Conservation (phyloP, 2,888 invertebrate species). For the Brenthis daphne region DNA sequence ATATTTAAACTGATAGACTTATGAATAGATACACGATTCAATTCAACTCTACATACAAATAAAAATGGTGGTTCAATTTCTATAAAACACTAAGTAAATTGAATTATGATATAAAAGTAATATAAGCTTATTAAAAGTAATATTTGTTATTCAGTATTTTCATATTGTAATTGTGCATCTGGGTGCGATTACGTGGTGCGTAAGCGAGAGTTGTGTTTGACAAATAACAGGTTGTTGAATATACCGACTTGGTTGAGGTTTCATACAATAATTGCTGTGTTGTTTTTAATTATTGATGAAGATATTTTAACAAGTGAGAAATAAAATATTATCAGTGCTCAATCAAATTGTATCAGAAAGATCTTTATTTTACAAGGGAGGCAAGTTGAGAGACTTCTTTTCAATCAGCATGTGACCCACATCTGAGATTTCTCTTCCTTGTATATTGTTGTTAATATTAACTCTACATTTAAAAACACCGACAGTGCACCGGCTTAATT, state of each 20-base stretch:
- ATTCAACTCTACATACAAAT: constrained; percentile 70
- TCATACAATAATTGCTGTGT: constrained; percentile 61
- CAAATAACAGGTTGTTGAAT: constrained; percentile 81
- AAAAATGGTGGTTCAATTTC: constrained; percentile 81
- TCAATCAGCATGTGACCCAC: constrained; percentile 81
- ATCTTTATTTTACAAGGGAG: constrained; percentile 35
- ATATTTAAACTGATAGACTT: constrained; percentile 36
- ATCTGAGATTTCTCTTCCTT: constrained; percentile 79
- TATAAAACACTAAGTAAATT: constrained; percentile 62
- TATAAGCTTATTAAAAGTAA: constrained; percentile 48
- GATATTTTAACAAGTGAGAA: constrained; percentile 40
- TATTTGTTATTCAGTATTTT: constrained; percentile 53
- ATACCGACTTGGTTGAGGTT: constrained; percentile 75
- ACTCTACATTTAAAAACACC: constrained; percentile 46
- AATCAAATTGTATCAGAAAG: constrained; percentile 40
- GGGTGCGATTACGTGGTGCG: constrained; percentile 67
- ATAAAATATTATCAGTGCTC: constrained; percentile 18
- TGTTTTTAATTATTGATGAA: constrained; percentile 52
- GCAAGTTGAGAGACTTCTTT: constrained; percentile 60
- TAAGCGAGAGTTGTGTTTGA: constrained; percentile 69
- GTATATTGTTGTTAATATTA: constrained; percentile 55
- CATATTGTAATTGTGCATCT: constrained; percentile 49
- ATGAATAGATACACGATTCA: constrained; percentile 62
- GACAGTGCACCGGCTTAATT: constrained; percentile 35
- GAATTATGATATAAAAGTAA: constrained; percentile 51